Evolutionary conservation across 2,888 invertebrate species (phyloP).

Genomic region (Campopleginae sp.): DNA sequence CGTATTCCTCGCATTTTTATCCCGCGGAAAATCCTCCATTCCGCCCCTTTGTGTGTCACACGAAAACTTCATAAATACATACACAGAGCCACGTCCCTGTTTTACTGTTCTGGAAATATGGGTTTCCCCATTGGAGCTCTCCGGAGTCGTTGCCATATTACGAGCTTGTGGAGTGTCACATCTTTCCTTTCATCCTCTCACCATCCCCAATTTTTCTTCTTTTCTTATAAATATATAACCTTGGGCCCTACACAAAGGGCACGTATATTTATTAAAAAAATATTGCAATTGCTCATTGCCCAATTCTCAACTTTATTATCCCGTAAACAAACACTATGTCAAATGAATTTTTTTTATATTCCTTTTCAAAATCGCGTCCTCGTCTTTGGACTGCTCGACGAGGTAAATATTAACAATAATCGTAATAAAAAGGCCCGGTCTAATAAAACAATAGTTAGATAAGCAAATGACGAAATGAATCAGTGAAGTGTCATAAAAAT

Average conservation of each 20-base stretch:
- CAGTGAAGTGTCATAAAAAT: not conserved
- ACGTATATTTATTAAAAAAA: not conserved
- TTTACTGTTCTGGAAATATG: constrained; percentile 19
- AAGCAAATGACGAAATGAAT: not conserved
- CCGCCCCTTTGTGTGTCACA: not conserved
- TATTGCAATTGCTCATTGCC: not conserved
- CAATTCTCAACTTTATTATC: not conserved
- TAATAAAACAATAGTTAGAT: not conserved
- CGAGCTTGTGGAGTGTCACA: constrained; percentile 28
- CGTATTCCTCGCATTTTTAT: not conserved
- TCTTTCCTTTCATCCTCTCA: constrained; percentile 6
- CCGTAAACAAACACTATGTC: not conserved
- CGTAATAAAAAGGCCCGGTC: not conserved
- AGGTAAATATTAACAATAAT: too few species aligned
- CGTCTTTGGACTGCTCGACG: not conserved
- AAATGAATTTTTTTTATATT: not conserved
- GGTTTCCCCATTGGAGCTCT: constrained; percentile 4
- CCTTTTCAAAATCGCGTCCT: not conserved
- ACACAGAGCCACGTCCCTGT: not conserved
- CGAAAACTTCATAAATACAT: not conserved
- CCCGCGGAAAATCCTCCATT: not conserved
- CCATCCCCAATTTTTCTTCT: not conserved
- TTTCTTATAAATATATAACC: not conserved
- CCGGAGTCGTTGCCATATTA: constrained; percentile 35
- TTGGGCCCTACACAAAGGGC: not conserved